These are phyloP conservation scores for Clarias gariepinus DNA, from an alignment of 2,113 vertebrate species.

Conservation along the genomic window DNA sequence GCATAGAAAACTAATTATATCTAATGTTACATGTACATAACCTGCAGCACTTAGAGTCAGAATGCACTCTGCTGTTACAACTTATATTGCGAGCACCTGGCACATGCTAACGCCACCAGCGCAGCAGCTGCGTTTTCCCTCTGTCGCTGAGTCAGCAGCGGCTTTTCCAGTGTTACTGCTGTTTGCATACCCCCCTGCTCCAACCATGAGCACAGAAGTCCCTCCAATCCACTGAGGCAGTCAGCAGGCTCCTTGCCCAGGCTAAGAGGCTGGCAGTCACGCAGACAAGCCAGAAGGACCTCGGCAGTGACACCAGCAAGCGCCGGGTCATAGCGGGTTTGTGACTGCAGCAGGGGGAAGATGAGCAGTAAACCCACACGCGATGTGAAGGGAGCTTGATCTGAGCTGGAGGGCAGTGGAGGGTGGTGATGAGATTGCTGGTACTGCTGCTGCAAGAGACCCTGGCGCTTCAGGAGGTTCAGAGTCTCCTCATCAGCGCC, in stretches of 20 bases:
- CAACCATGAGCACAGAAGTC: conserved; percentile 94
- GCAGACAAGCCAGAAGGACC: conserved; percentile 92
- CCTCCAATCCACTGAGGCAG: conserved; percentile 94
- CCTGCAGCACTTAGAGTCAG: background rate
- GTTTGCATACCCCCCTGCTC: conserved; percentile 80
- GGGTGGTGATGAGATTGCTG: conserved; percentile 46
- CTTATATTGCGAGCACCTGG: conserved; percentile 74
- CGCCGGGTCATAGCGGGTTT: conserved; percentile 92
- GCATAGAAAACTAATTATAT: background rate
- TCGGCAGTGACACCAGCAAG: conserved; percentile 96
- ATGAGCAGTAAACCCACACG: conserved; percentile 92
- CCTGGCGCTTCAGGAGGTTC: conserved; percentile 92
- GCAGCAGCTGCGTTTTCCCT: conserved; percentile 96
- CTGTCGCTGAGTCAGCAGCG: conserved; percentile 80
- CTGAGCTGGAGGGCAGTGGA: conserved; percentile 60
- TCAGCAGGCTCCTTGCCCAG: conserved; percentile 95
- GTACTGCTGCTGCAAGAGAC: conserved; percentile 83
- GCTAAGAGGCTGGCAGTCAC: conserved; percentile 97
- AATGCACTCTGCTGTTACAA: background rate
- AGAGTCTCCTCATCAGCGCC: conserved; percentile 89
- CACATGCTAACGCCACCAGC: conserved; percentile 94
- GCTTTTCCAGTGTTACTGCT: conserved; percentile 78
- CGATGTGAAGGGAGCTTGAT: conserved; percentile 95
- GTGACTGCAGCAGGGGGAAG: conserved; percentile 95
- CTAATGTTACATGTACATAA: background rate